Evolutionary conservation across 2,888 invertebrate species (phyloP).

Genomic region (Helleia helle): DNA sequence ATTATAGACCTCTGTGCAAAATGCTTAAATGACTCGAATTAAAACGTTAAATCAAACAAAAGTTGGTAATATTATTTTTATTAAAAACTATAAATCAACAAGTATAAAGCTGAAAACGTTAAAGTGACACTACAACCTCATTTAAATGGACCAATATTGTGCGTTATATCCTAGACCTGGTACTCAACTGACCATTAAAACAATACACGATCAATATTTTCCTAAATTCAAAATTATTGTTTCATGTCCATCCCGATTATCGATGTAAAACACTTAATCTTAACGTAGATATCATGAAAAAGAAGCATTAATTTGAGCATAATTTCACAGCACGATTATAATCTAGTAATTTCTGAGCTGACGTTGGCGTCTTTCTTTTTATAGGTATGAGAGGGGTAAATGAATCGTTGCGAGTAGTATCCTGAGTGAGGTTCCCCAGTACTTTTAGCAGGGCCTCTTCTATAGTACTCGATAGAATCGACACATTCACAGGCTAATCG

Average conservation of each 20-base stretch:
- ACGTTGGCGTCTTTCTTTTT: slow-evolving; percentile 70
- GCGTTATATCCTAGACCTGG: not conserved
- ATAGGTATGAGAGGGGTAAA: slow-evolving; percentile 65
- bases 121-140: slow-evolving; percentile 1
- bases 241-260: slow-evolving; percentile 3
- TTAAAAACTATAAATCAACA: slow-evolving; percentile 38
- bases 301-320: slow-evolving; percentile 24
- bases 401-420: slow-evolving; percentile 61
- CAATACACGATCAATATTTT: not conserved
- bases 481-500: slow-evolving; percentile 83
- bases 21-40: not conserved
- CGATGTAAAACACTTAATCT: slow-evolving; percentile 5
- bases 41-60: slow-evolving; percentile 13
- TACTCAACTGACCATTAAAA: not conserved
- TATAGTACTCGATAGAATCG: slow-evolving; percentile 59
- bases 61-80: slow-evolving; percentile 25
- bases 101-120: slow-evolving; percentile 33
- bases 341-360: slow-evolving; percentile 81
- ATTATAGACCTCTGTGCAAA: not conserved
- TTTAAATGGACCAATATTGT: slow-evolving; percentile 1
- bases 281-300: too few species aligned
- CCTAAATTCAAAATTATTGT: slow-evolving; percentile 6
- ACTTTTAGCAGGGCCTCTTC: slow-evolving; percentile 43
- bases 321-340: slow-evolving; percentile 51
- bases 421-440: slow-evolving; percentile 45